These are phyloP conservation scores for Lynx canadensis DNA, from an alignment of 2,113 vertebrate species.

Conservation along the genomic window DNA sequence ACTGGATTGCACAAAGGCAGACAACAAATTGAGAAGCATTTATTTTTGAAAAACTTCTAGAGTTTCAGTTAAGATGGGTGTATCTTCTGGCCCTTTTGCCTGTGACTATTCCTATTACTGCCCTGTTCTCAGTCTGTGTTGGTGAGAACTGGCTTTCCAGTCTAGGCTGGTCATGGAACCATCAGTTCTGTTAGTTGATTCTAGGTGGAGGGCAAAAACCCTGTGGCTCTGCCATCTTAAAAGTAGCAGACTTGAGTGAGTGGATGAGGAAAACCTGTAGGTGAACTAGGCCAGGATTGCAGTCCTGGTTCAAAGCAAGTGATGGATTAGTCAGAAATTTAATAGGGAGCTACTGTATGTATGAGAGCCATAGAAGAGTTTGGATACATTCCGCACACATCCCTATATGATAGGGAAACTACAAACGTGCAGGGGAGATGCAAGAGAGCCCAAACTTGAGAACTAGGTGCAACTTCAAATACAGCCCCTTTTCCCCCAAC, in stretches of 20 bases:
- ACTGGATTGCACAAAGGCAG: background rate
- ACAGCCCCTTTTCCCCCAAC: background rate
- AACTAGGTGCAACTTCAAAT: background rate
- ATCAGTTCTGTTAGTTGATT: background rate
- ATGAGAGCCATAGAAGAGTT: background rate
- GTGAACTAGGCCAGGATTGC: background rate
- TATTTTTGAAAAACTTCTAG: background rate
- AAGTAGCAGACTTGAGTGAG: background rate
- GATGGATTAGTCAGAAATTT: background rate
- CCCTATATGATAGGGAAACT: background rate
- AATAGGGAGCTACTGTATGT: background rate
- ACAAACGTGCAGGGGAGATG: background rate
- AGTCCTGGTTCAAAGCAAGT: background rate
- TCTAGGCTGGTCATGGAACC: background rate
- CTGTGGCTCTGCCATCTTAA: background rate
- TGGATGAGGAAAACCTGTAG: background rate
- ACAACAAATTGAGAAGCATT: background rate
- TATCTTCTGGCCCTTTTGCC: background rate
- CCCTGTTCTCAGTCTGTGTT: background rate
- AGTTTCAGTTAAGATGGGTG: background rate
- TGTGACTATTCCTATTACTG: background rate
- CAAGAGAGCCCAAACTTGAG: background rate
- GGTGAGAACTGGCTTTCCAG: background rate
- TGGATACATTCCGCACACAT: background rate
- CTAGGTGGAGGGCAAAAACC: background rate